Conservation (phyloP, 2,888 invertebrate genomes). For the Lysandra coridon region DNA sequence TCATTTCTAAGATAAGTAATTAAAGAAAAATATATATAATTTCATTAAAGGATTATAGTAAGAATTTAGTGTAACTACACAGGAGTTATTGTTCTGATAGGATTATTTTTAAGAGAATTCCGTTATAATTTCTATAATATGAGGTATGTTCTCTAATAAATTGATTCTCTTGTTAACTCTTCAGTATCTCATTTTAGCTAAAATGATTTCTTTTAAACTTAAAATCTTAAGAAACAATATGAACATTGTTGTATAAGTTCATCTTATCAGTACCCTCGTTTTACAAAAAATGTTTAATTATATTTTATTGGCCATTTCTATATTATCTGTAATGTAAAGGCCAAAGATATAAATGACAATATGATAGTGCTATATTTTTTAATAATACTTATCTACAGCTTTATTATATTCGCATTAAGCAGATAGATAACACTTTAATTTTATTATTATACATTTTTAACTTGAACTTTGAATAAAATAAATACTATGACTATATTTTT, state of each 20-base stretch:
- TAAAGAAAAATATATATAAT: too few species aligned
- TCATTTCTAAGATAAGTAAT: too few species aligned
- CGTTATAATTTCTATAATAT: too few species aligned
- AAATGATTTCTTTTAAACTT: background rate
- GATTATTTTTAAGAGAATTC: too few species aligned
- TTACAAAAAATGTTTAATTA: conserved; percentile 20
- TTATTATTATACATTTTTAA: too few species aligned
- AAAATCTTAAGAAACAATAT: background rate
- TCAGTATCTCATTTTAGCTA: background rate
- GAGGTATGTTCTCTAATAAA: background rate
- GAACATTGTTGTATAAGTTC: conserved; percentile 23
- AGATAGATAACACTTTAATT: background rate
- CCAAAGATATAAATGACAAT: background rate
- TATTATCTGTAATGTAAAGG: conserved; percentile 17
- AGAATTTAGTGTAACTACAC: too few species aligned
- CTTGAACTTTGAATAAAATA: too few species aligned
- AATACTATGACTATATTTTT: too few species aligned
- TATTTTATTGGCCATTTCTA: conserved; percentile 9
- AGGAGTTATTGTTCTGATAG: too few species aligned
- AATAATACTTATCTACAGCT: background rate
- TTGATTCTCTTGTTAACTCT: background rate
- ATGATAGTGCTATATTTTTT: background rate
- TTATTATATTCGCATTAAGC: background rate
- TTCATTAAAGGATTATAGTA: too few species aligned
- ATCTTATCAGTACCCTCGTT: background rate